phyloP scores from a whole-genome alignment of 2,888 invertebrate genomes.

The Tetanocera ferruginea region DNA sequence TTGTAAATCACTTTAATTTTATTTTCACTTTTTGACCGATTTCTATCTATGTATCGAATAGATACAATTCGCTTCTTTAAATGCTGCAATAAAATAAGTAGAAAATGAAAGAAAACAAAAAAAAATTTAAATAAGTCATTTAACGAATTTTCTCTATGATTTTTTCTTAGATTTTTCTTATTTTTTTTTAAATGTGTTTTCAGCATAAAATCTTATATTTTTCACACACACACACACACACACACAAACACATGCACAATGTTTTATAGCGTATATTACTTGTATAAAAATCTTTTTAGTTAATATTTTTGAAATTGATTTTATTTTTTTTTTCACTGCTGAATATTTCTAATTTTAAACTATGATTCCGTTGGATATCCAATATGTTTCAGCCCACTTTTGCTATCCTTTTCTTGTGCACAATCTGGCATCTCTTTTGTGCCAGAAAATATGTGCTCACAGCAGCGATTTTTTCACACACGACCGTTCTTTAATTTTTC shows the following conservation, averaged over 20 bases:
- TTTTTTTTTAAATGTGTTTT: slow-evolving; percentile 39
- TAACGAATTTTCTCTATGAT: slow-evolving; percentile 4
- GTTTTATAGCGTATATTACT: background rate
- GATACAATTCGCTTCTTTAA: slow-evolving; percentile 57
- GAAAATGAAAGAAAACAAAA: slow-evolving; percentile 42
- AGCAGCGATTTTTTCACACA: slow-evolving; percentile 2
- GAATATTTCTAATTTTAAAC: slow-evolving; percentile 44
- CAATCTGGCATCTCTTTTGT: slow-evolving; percentile 23
- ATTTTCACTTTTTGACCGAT: slow-evolving; percentile 47
- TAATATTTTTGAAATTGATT: slow-evolving; percentile 53
- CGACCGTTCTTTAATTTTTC: slow-evolving; percentile 26
- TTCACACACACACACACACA: slow-evolving; percentile 39
- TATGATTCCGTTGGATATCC: slow-evolving; percentile 42
- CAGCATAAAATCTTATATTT: slow-evolving; percentile 34
- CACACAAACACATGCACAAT: background rate
- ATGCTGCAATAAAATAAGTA: slow-evolving; percentile 59
- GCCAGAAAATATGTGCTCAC: background rate
- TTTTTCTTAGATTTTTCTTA: slow-evolving; percentile 42
- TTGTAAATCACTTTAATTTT: slow-evolving; percentile 31
- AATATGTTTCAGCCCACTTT: slow-evolving; percentile 16
- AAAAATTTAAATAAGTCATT: slow-evolving; percentile 1
- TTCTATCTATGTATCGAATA: slow-evolving; percentile 38
- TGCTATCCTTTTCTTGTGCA: slow-evolving; percentile 48
- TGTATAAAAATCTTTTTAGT: slow-evolving; percentile 37
- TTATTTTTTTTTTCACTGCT: slow-evolving; percentile 32